Base-by-base conservation (phyloP, 2,797 vertebrate genomes). In the Pempheris klunzingeri region DNA sequence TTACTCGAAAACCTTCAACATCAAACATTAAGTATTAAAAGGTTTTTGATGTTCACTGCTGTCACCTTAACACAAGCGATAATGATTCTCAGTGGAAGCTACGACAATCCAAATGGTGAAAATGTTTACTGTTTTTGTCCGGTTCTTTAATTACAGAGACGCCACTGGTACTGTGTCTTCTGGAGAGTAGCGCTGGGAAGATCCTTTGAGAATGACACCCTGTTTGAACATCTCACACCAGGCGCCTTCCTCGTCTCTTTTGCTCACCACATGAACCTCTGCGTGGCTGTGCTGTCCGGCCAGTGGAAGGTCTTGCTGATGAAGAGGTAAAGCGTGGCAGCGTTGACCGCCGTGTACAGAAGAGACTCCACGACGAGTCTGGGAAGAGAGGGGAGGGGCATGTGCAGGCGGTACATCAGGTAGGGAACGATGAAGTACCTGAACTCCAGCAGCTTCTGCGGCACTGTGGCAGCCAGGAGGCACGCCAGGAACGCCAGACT, bases 211-310 rank as follows among this genome's bases (percentile, higher is more conserved):
- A 2, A n/a, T 0, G 1, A 22, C 11, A n/a, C 34, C 18, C 46
- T 38, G 38, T 24, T 46, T 43, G 7, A 39, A 12, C 55, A 26
- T 38, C 43, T 28, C 18, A 34, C 28, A 3, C 49, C 44, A 10
- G 22, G 14, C 0, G 14, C 24, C 17, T 62, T 4, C 12, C 14
- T 62, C 13, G 1, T 11, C 8, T 32, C 15, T 24, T 12, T 34
- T 3, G 44, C 69, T 94, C 87, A 99, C 98, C 98, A 99, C 98
- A 99, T 99, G 92, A 99, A 99, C 76, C 98, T 96, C 88, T 99
- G 98, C 5, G 94, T 76, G 71, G 96, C 96, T 0, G 94, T 74
- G 83, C 83, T 96, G 87, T 96, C 78, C 0, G 96, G 95, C 98
- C 98, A 99, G 1, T 88, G 93, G 85, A 99, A 99, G 1, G 96